Percentiles rank a stretch among this genome's conserved stretches.
Conservation (phyloP, 2,113 vertebrate genomes). For the Pelusios castaneus region DNA sequence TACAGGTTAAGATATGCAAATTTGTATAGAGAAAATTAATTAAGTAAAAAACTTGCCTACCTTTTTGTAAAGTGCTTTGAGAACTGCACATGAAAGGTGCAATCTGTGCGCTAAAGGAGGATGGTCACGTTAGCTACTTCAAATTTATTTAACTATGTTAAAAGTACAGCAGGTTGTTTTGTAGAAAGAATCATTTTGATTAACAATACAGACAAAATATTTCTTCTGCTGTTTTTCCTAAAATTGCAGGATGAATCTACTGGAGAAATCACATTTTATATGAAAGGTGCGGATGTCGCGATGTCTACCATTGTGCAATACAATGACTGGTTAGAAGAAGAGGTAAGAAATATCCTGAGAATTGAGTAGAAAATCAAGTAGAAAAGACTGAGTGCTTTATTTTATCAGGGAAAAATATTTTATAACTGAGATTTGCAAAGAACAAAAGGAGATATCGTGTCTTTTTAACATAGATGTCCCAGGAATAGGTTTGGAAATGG, state of each 20-base stretch:
- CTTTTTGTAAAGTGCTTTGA: not conserved
- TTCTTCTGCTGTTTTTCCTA: not conserved
- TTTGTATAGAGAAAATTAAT: not conserved
- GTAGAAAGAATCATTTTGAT: not conserved
- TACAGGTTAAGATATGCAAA: not conserved
- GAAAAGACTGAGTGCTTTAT: not conserved
- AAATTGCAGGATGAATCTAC: conserved; percentile 89
- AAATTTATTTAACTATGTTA: not conserved
- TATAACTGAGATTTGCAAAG: not conserved
- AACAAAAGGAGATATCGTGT: not conserved
- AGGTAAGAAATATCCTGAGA: conserved; percentile 79
- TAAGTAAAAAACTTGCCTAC: not conserved
- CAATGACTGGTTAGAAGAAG: conserved; percentile 98
- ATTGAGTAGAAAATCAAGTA: not conserved
- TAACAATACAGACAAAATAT: not conserved
- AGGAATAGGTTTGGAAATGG: not conserved
- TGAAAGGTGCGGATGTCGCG: conserved; percentile 97
- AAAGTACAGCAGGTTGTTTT: not conserved
- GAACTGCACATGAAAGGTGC: not conserved
- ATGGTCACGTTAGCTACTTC: not conserved
- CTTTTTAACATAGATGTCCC: not conserved
- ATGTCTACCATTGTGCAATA: conserved; percentile 98
- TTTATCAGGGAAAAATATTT: not conserved
- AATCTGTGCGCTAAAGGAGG: not conserved
- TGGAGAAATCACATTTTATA: conserved; percentile 95